Base-by-base conservation (phyloP, 2,888 invertebrate genomes). In the Leptodirus hochenwartii region DNA sequence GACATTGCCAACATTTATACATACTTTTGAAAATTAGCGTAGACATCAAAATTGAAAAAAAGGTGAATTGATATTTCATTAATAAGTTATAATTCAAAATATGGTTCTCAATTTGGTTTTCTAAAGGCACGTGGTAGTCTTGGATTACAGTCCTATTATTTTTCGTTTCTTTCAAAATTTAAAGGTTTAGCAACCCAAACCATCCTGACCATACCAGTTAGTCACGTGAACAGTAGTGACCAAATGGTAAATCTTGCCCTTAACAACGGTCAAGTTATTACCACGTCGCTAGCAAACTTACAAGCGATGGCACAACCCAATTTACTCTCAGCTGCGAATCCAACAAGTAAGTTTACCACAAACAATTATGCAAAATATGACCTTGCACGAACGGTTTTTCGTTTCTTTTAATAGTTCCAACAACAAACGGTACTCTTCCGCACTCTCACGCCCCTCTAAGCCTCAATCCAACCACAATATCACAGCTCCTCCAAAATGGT, bases 141-240 rank as follows among this genome's bases (percentile, higher is more conserved):
- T n/a, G n/a, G n/a, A n/a, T n/a, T n/a, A n/a, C n/a, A n/a, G n/a
- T n/a, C n/a, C n/a, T n/a, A n/a, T n/a, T n/a, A n/a, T n/a, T n/a
- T 11, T 27, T 15, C 11, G 10, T 17, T 4, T 25, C 25, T 25
- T 30, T 34, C 22, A 11, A 29, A 23, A 16, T 22, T 24, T 33
- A 3, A 15, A 90, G 90, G 90, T 43, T 78, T 91, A 51, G 87
- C 88, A 31, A 82, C 90, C 29, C 93, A 93, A 61, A 91, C 91
- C 47, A 88, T 93, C 50, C 64, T 93, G 44, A 90, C 91, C 41
- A 91, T 93, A 51, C 91, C 91, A 31, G 84, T 91, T 35, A 84
- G 79, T 58, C 81, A 84, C 59, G 79, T 84, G 40, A 81, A 80
- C 59, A 56, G 56, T 41, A 60, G 60, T 42, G 66, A 67, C 47